Percentiles rank a stretch among this genome's conserved stretches.
Conservation (phyloP, 2,888 invertebrate species). For the Malthinus flaveolus region DNA sequence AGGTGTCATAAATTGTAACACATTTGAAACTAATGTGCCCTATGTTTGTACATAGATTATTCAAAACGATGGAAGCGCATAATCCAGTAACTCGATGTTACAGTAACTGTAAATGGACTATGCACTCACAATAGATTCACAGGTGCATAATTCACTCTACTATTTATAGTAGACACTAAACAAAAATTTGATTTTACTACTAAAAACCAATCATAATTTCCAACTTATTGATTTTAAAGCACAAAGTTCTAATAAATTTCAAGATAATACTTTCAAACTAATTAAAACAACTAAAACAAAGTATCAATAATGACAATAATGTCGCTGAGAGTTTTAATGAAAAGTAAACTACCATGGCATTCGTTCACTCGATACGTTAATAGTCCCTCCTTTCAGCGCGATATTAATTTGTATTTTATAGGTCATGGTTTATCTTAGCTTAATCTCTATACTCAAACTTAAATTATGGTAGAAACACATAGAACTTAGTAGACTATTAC, state of each 20-base stretch:
- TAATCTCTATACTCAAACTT: constrained; percentile 12
- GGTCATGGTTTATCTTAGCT: constrained; percentile 5
- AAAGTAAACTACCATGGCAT: constrained; percentile 9
- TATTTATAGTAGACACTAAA: too few species aligned
- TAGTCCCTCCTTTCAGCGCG: constrained; percentile 9
- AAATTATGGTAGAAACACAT: constrained; percentile 16
- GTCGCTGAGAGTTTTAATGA: constrained; percentile 6
- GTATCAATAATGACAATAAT: background rate
- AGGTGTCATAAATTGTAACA: constrained; percentile 13
- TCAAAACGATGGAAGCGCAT: constrained; percentile 16
- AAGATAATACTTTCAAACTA: too few species aligned
- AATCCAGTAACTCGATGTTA: constrained; percentile 20
- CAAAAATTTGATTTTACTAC: too few species aligned
- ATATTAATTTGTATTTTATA: constrained; percentile 4
- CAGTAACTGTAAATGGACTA: constrained; percentile 16
- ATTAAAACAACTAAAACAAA: too few species aligned
- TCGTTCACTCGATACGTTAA: background rate
- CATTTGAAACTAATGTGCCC: constrained; percentile 20
- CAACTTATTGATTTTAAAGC: too few species aligned
- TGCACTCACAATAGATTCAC: constrained; percentile 1
- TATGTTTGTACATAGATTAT: constrained; percentile 26
- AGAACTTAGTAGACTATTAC: background rate
- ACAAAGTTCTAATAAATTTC: too few species aligned
- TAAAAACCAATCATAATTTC: too few species aligned
- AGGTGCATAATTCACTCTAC: background rate